Evolutionary conservation across 2,113 vertebrate species (phyloP).

Genomic region (Strigops habroptila): DNA sequence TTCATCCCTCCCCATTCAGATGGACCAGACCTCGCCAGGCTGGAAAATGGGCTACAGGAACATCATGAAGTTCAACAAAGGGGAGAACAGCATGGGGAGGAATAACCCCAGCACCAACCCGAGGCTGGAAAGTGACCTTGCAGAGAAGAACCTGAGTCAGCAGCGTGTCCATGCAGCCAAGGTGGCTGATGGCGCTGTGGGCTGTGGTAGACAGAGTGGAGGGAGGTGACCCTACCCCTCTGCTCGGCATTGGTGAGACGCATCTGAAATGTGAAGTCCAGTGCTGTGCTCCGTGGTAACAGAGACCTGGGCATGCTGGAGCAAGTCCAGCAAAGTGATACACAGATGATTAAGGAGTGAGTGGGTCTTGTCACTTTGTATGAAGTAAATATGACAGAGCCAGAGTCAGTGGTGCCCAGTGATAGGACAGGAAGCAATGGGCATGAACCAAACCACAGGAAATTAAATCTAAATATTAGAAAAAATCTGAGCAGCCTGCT

Average conservation of each 20-base stretch:
- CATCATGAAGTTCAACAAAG: background rate
- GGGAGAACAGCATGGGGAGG: no score
- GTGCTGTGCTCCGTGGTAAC: background rate
- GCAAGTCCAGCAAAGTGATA: background rate
- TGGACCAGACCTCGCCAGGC: background rate
- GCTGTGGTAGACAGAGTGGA: background rate
- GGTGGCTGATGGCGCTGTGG: background rate
- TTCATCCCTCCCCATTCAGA: background rate
- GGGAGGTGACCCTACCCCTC: background rate
- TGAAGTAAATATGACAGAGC: background rate
- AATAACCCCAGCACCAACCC: background rate
- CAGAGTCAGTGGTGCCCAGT: background rate
- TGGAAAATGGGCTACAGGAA: background rate
- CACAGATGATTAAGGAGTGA: no score
- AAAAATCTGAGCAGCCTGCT: background rate
- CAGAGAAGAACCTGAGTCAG: background rate
- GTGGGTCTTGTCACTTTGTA: background rate
- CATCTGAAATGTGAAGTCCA: no score
- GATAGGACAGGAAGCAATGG: background rate
- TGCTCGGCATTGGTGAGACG: background rate
- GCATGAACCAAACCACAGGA: background rate
- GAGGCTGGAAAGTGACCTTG: background rate
- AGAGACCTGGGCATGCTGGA: background rate
- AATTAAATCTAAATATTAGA: background rate
- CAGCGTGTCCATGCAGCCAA: rapidly evolving